Evolutionary conservation across 2,888 invertebrate genomes (phyloP).

Genomic region (Branchinecta sandiegonensis): DNA sequence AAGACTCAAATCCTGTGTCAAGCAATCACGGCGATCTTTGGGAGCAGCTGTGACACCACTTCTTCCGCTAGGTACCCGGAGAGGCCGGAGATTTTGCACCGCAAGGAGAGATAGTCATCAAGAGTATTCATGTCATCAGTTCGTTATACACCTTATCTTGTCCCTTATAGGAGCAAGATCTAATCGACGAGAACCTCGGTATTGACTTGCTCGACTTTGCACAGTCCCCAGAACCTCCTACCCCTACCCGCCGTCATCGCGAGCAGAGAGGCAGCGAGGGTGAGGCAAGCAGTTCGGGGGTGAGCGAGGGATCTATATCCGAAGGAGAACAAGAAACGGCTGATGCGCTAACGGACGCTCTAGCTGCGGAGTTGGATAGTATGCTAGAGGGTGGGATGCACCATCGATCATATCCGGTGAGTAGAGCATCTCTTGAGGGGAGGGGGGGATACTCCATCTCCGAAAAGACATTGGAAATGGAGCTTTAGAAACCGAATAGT

Average conservation of each 20-base stretch:
- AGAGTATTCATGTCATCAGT: too few relatives aligned
- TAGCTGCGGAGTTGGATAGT: neutral
- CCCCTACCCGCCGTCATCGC: neutral
- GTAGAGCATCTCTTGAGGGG: neutral
- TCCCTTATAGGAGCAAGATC: neutral
- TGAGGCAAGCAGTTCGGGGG: neutral
- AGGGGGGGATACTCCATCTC: too few relatives aligned
- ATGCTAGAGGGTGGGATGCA: neutral
- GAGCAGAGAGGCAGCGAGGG: neutral
- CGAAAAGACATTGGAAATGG: too few relatives aligned
- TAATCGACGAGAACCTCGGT: neutral
- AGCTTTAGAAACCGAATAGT: too few relatives aligned
- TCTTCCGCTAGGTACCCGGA: too few relatives aligned
- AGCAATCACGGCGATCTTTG: too few relatives aligned
- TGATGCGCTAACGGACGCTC: slow-evolving; percentile 3
- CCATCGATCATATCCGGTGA: slow-evolving; percentile 1
- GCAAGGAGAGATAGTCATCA: too few relatives aligned
- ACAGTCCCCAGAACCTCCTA: neutral
- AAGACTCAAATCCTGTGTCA: too few relatives aligned
- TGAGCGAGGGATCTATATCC: neutral
- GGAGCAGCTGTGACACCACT: too few relatives aligned
- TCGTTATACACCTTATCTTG: neutral
- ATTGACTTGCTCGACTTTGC: slow-evolving; percentile 2
- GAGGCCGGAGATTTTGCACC: too few relatives aligned
- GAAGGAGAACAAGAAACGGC: neutral